A percentile compares a stretch with the other conserved stretches of the same genome.
Evolutionary conservation across 2,113 vertebrate species (phyloP).

Genomic region (Alexandromys fortis): DNA sequence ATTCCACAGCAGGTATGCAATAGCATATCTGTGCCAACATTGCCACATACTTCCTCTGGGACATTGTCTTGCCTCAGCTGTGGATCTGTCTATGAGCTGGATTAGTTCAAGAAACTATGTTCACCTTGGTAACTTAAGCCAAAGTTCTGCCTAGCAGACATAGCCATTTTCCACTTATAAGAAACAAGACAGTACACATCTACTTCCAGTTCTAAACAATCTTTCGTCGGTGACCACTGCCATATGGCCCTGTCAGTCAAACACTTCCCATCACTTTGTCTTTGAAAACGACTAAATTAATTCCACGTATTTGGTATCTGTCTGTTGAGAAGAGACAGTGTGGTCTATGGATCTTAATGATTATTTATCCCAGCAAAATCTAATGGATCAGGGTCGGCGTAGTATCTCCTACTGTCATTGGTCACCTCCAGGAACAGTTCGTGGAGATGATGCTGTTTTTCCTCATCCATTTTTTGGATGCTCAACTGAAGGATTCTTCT

Average conservation of each 20-base stretch:
- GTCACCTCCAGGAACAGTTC: neutral
- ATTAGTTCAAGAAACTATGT: neutral
- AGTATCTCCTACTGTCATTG: neutral
- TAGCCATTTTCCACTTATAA: neutral
- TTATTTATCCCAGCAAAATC: slow-evolving; percentile 11
- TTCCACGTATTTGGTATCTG: neutral
- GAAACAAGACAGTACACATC: neutral
- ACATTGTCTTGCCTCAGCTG: neutral
- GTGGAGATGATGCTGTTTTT: neutral
- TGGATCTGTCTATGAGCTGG: neutral
- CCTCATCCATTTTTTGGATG: neutral
- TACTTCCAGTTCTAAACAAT: neutral
- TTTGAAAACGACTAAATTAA: neutral
- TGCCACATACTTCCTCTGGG: neutral
- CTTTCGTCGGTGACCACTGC: neutral
- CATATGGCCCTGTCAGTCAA: neutral
- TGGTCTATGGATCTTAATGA: neutral
- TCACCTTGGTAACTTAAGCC: neutral
- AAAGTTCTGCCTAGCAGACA: neutral
- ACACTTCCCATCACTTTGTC: neutral
- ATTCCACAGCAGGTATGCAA: neutral
- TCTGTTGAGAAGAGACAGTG: neutral
- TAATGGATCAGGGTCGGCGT: no score
- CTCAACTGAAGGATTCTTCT: neutral
- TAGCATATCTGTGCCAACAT: neutral